Evolutionary conservation across 2,113 vertebrate species (phyloP), one percentile per base, ranked within the genome.

Genomic region (Tyrannus savana): DNA sequence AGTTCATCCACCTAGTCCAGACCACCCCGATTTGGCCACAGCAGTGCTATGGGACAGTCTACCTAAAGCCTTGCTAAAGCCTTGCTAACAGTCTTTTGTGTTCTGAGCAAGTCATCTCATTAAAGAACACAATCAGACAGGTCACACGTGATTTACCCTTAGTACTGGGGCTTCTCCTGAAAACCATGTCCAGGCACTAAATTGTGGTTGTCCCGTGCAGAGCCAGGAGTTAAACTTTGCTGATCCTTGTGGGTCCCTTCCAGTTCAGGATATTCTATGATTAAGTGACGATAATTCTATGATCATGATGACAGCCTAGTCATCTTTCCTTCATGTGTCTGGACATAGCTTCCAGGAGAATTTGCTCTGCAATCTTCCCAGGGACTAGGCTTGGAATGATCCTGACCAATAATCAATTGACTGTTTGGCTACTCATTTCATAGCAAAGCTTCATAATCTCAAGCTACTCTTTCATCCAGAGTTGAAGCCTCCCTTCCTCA

Each of bases 401-500:
- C 58, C 37, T 25, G 7, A 27, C 5, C 49, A 47, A 16, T 42
- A 76, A 87, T 41, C 21, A 53, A 7, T n/a, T 50, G 9, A 12
- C 14, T 42, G 21, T 9, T 62, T 88, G 31, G 19, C 53, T 53
- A 49, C 25, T 55, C 12, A 33, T 83, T 72, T 41, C 42, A 59
- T 8, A 80, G 28, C 47, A 72, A 87, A 73, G 6, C 19, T 63
- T 76, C 31, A 22, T 21, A 27, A 12, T 89, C n/a, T 80, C 25
- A 55, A 76, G 41, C 9, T n/a, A 47, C 30, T 59, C 31, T 59
- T 64, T 31, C n/a, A 31, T 5, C 8, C 33, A 55, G 52, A 72
- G 41, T 9, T 22, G 35, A 64, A 84, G 39, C 2, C 5, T 2
- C 18, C 1, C 1, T 1, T 18, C 22, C 17, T 41, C 22, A 58